A percentile compares a stretch with the other conserved stretches of the same genome.
phyloP scores from a whole-genome alignment of 2,888 invertebrate species.

The Erebia palarica region DNA sequence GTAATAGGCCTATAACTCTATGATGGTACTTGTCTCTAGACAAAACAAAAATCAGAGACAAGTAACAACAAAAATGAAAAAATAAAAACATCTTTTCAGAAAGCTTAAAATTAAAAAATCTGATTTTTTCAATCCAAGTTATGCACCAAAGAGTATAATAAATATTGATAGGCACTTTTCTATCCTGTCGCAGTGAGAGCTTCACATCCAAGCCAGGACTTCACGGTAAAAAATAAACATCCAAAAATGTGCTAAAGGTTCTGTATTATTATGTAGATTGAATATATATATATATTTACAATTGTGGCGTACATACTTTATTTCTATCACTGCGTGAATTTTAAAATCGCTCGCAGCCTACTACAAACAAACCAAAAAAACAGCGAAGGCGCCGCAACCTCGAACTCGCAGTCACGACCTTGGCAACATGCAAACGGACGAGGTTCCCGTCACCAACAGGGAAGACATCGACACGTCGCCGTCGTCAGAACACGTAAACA shows the following conservation, averaged over 20 bases:
- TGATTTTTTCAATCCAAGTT: too few species aligned
- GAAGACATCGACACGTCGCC: slow-evolving; percentile 51
- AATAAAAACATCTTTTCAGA: too few species aligned
- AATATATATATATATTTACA: not conserved
- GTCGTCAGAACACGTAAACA: slow-evolving; percentile 51
- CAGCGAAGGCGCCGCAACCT: slow-evolving; percentile 32
- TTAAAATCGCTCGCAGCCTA: not conserved
- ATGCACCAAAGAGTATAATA: too few species aligned
- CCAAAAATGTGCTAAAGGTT: not conserved
- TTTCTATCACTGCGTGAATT: not conserved
- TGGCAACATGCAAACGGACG: slow-evolving; percentile 69
- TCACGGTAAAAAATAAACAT: not conserved
- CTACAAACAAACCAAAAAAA: slow-evolving; percentile 3
- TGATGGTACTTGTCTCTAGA: too few species aligned
- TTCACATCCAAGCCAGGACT: too few species aligned
- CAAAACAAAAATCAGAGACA: too few species aligned
- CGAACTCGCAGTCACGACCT: slow-evolving; percentile 50
- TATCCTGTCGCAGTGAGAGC: too few species aligned
- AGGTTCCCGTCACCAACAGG: slow-evolving; percentile 60
- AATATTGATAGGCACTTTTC: not conserved
- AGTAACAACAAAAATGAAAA: too few species aligned
- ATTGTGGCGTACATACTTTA: not conserved
- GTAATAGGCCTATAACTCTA: too few species aligned
- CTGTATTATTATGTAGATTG: not conserved
- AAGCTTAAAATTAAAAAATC: too few species aligned